These are phyloP conservation scores for Bucco capensis DNA, from an alignment of 2,113 vertebrate species.

Conservation along the genomic window DNA sequence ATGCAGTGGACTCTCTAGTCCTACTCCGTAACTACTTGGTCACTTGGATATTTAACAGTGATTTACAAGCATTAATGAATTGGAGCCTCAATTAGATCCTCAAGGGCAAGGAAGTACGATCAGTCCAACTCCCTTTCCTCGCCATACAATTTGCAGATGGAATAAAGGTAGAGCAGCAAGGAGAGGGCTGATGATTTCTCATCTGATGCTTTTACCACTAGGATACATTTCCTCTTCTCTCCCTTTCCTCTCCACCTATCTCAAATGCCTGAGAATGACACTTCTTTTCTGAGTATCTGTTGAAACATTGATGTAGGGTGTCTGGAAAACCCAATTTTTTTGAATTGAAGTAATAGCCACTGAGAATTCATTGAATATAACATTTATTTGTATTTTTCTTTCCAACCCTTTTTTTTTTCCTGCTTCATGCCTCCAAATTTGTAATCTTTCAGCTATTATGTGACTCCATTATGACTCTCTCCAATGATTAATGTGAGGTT, in stretches of 20 bases:
- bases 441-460: background rate
- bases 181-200: background rate
- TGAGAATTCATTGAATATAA: background rate
- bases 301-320: background rate
- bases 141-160: background rate
- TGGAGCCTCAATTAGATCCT: background rate
- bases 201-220: background rate
- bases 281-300: background rate
- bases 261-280: background rate
- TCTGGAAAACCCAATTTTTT: background rate
- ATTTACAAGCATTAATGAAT: background rate
- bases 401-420: background rate
- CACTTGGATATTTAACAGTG: background rate
- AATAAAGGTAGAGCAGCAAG: background rate
- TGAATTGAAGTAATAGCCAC: background rate
- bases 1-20: background rate
- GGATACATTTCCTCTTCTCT: background rate
- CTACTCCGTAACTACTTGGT: background rate
- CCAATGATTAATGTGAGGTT: slow-evolving; percentile 16
- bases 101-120: background rate
- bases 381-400: background rate
- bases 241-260: background rate
- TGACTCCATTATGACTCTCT: background rate
- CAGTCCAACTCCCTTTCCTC: background rate
- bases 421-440: background rate